Conservation (phyloP, 2,888 invertebrate genomes). For the Saturnia pavonia region DNA sequence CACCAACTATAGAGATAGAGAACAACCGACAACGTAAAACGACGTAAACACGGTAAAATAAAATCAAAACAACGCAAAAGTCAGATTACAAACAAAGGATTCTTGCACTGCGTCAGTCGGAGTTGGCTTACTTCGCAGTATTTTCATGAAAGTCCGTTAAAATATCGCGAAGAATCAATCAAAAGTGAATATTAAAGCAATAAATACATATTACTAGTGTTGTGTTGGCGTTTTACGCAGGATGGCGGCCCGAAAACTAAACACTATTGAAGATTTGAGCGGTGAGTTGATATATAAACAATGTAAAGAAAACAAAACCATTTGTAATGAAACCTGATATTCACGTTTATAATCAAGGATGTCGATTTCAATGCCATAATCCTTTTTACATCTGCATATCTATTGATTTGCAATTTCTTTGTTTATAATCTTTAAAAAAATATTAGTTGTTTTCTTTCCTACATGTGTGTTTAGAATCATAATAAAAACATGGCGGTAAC, state of each 20-base stretch:
- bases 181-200: constrained; percentile 12
- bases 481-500: constrained; percentile 5
- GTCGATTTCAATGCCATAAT: constrained; percentile 16
- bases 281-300: constrained; percentile 73
- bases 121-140: constrained; percentile 14
- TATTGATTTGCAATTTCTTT: constrained; percentile 5
- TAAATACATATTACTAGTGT: constrained; percentile 16
- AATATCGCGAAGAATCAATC: neutral
- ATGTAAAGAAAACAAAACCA: constrained; percentile 50
- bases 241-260: constrained; percentile 75
- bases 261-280: constrained; percentile 75
- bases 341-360: constrained; percentile 22
- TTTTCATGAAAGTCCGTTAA: constrained; percentile 12
- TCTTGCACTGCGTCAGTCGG: constrained; percentile 8
- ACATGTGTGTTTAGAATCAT: neutral
- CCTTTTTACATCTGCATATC: constrained; percentile 4
- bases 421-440: neutral
- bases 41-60: no score
- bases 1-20: neutral
- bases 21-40: constrained; percentile 15
- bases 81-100: constrained; percentile 22
- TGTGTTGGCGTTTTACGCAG: constrained; percentile 35
- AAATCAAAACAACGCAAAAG: constrained; percentile 26
- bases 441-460: constrained; percentile 13
- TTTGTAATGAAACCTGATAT: constrained; percentile 45